Conservation (phyloP, 2,797 vertebrate species). For the Capromys pilorides region DNA sequence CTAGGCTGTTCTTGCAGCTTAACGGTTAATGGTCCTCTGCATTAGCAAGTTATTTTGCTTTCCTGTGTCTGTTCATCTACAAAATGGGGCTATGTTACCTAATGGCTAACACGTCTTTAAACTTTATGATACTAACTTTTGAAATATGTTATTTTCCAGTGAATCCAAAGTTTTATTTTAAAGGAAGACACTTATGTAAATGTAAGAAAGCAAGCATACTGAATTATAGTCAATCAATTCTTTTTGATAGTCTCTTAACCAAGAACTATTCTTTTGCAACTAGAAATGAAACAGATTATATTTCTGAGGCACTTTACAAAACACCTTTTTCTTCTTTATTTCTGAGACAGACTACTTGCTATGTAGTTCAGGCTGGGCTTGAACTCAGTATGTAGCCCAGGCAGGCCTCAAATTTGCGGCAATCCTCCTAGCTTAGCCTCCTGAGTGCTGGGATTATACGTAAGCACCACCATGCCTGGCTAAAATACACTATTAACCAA, state of each 20-base stretch:
- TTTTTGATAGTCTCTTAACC: conserved; percentile 21
- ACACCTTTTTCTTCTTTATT: background rate
- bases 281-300: conserved; percentile 27
- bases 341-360: background rate
- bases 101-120: background rate
- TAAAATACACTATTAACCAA: conserved; percentile 16
- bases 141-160: background rate
- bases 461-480: background rate
- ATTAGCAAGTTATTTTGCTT: conserved; percentile 21
- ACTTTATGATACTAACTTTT: background rate
- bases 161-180: conserved; percentile 20
- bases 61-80: background rate
- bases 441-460: background rate
- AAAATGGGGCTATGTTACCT: background rate
- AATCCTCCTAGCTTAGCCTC: background rate
- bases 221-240: background rate
- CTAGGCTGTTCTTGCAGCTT: background rate
- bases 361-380: background rate
- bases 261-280: background rate
- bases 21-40: background rate
- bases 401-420: background rate
- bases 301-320: conserved; percentile 36
- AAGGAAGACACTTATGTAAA: conserved; percentile 46
- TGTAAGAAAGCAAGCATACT: conserved; percentile 35
- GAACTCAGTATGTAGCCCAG: background rate